Conservation (phyloP, 1,140 invertebrate species). For the Eumeta japonica region DNA sequence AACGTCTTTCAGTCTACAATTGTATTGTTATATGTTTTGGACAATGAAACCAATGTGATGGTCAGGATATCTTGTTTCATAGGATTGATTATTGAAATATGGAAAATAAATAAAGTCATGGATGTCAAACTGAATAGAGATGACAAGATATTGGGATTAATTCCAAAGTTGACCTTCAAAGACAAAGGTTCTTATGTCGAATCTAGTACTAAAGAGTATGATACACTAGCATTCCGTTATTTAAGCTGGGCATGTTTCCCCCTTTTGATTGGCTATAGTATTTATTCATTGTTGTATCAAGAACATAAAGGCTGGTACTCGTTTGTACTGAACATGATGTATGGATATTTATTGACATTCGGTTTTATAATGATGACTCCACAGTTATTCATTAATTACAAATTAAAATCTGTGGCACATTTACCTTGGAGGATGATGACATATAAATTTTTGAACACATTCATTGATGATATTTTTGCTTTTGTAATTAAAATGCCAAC, state of each 20-base stretch:
- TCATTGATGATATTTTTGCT: slow-evolving; percentile 99
- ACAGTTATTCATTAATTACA: slow-evolving; percentile 98
- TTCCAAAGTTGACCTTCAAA: slow-evolving; percentile 79
- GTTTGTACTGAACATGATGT: slow-evolving; percentile 92
- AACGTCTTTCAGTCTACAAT: slow-evolving; percentile 96
- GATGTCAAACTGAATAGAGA: slow-evolving; percentile 81
- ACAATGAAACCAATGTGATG: slow-evolving; percentile 98
- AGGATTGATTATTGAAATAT: slow-evolving; percentile 95
- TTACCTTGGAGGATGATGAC: slow-evolving; percentile 99
- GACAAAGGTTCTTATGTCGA: slow-evolving; percentile 97
- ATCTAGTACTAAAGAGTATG: slow-evolving; percentile 93
- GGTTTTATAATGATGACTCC: slow-evolving; percentile 99
- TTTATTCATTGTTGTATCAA: slow-evolving; percentile 95
- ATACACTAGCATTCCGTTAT: slow-evolving; percentile 94
- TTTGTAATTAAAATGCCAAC: slow-evolving; percentile 99
- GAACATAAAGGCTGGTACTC: slow-evolving; percentile 99
- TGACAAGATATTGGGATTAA: slow-evolving; percentile 69
- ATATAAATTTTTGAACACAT: slow-evolving; percentile 99
- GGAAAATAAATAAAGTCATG: slow-evolving; percentile 98
- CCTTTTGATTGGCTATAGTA: slow-evolving; percentile 84
- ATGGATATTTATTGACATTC: slow-evolving; percentile 97
- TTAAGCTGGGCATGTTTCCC: slow-evolving; percentile 95
- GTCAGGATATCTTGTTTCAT: slow-evolving; percentile 90
- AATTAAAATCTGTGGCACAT: slow-evolving; percentile 97
- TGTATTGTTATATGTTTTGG: slow-evolving; percentile 93